phyloP scores from a whole-genome alignment of 2,888 invertebrate genomes.

The Sarcophaga carnaria region DNA sequence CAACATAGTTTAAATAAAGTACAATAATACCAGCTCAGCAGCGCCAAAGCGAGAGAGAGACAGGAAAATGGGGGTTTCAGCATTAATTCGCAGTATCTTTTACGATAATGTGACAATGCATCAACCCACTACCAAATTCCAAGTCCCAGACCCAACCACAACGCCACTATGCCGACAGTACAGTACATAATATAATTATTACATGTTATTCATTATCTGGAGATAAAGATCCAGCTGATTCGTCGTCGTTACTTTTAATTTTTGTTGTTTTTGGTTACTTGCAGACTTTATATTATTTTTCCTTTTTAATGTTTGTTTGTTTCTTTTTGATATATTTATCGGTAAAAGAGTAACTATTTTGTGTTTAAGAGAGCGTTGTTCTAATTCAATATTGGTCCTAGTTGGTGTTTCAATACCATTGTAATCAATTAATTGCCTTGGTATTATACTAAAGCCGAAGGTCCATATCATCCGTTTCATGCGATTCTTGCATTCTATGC shows the following conservation, averaged over 20 bases:
- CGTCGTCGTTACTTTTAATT: slow-evolving; percentile 7
- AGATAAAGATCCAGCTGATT: slow-evolving; percentile 13
- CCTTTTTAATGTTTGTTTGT: slow-evolving; percentile 34
- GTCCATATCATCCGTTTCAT: too few relatives aligned
- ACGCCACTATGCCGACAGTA: not conserved
- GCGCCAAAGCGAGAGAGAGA: not conserved
- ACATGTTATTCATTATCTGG: not conserved
- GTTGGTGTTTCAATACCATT: too few relatives aligned
- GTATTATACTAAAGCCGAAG: not conserved
- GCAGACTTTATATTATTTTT: not conserved
- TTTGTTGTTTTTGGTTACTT: not conserved
- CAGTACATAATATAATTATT: not conserved
- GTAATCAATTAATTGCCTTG: too few relatives aligned
- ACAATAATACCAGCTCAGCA: not conserved
- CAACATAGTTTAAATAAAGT: not conserved
- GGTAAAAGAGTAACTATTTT: slow-evolving; percentile 2
- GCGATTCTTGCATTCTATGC: too few relatives aligned
- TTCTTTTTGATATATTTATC: slow-evolving; percentile 29
- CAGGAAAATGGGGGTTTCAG: not conserved
- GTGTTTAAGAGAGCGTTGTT: not conserved
- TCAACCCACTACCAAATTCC: too few relatives aligned
- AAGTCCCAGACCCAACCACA: not conserved
- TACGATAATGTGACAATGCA: too few relatives aligned
- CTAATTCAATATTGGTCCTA: not conserved
- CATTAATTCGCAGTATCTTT: too few relatives aligned